These are phyloP conservation scores for Sorex araneus DNA, from an alignment of 2,113 vertebrate genomes.

Conservation along the genomic window DNA sequence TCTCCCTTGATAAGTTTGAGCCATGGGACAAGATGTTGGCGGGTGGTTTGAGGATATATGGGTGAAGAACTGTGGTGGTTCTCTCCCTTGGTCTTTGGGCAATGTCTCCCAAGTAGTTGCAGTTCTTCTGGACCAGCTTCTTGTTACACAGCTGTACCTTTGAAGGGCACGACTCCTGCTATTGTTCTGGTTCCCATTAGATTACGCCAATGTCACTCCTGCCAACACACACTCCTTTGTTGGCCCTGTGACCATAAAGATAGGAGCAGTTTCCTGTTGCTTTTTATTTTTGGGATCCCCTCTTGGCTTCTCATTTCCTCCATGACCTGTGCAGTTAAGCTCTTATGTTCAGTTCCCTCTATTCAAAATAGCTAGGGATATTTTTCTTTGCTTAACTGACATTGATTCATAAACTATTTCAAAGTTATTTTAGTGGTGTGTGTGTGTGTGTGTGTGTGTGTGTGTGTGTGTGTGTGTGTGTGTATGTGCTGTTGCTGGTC, in stretches of 20 bases:
- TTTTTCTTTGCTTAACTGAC: slow-evolving; percentile 42
- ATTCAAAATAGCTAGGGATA: slow-evolving; percentile 8
- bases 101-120: neutral
- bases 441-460: neutral
- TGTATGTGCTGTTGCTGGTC: neutral
- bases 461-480: neutral
- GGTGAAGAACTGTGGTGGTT: neutral
- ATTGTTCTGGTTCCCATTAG: neutral
- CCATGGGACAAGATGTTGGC: neutral
- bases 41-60: neutral
- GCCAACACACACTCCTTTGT: neutral
- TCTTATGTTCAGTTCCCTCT: slow-evolving; percentile 1
- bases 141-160: neutral
- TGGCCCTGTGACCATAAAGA: neutral
- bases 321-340: neutral
- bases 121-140: neutral
- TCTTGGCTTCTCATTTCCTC: neutral
- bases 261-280: neutral
- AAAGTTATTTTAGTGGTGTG: slow-evolving; percentile 35
- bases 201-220: neutral
- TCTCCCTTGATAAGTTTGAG: slow-evolving; percentile 5
- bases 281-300: slow-evolving; percentile 19
- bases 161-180: neutral
- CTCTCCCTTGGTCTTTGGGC: neutral
- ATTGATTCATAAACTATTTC: slow-evolving; percentile 14